Conservation (phyloP, 2,888 invertebrate species). For the Cheilosia variabilis region DNA sequence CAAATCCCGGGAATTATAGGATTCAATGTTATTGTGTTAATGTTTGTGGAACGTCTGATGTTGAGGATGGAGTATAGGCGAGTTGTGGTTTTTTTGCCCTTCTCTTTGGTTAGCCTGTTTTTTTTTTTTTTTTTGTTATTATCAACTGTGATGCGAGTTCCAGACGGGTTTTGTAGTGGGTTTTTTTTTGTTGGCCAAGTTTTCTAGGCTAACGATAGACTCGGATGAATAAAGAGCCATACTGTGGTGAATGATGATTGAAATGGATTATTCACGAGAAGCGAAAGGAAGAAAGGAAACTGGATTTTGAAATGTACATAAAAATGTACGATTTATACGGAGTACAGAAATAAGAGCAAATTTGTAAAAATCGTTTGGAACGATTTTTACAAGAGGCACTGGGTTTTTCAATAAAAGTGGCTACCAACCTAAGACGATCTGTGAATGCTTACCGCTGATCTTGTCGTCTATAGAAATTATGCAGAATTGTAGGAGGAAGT, state of each 20-base stretch:
- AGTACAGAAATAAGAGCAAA: not conserved
- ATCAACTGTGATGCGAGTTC: constrained; percentile 22
- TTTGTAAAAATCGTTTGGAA: not conserved
- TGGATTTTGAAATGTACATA: not conserved
- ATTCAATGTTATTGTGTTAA: constrained; percentile 76
- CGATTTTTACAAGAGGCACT: too few relatives aligned
- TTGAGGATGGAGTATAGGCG: constrained; percentile 28
- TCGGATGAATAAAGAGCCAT: constrained; percentile 35
- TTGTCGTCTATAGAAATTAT: too few relatives aligned
- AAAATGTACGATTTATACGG: not conserved
- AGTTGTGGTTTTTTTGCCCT: constrained; percentile 13
- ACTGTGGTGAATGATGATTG: constrained; percentile 39
- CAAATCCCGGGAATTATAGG: constrained; percentile 71
- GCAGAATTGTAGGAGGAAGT: too few relatives aligned
- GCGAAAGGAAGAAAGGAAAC: constrained; percentile 5
- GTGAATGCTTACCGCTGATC: too few relatives aligned
- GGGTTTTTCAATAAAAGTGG: too few relatives aligned
- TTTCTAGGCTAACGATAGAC: constrained; percentile 70
- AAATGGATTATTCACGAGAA: constrained; percentile 64
- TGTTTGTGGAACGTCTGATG: constrained; percentile 73
- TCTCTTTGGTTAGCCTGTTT: constrained; percentile 4
- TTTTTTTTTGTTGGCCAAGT: constrained; percentile 12
- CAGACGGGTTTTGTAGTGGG: constrained; percentile 53
- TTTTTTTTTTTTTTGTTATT: constrained; percentile 59
- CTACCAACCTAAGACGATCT: too few relatives aligned